Percentiles rank a stretch among this genome's conserved stretches.
Conservation (phyloP, 64 coral and sea anemone species). For the Montipora sp. region DNA sequence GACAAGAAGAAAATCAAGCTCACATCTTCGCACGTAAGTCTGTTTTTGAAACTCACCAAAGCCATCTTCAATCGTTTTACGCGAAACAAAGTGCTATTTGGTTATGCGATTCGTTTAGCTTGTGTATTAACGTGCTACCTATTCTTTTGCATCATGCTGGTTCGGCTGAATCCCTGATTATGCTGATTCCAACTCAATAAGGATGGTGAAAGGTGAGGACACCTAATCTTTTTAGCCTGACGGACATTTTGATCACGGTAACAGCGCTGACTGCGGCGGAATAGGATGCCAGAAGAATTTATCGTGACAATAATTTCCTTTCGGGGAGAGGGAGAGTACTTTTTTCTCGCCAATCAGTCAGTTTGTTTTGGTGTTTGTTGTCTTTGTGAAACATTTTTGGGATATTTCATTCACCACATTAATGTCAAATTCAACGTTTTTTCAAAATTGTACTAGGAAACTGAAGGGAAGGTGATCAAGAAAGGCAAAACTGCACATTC, state of each 20-base stretch:
- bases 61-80: background rate
- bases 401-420: no score
- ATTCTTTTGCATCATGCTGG: background rate
- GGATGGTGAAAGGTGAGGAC: conserved; percentile 6
- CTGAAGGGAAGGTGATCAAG: no score
- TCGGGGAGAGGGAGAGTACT: conserved; percentile 17
- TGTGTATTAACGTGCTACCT: background rate
- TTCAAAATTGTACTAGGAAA: no score
- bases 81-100: background rate
- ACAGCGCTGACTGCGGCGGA: background rate
- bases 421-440: no score
- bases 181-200: background rate
- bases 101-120: background rate
- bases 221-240: background rate
- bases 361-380: background rate
- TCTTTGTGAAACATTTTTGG: no score
- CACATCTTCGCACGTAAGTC: conserved; percentile 17
- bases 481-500: no score
- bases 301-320: background rate
- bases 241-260: conserved; percentile 19
- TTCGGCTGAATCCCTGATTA: background rate
- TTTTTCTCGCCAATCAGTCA: background rate
- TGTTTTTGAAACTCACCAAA: conserved; percentile 28
- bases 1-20: conserved; percentile 65
- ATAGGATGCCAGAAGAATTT: background rate